Conservation (phyloP, 2,113 vertebrate genomes). For the Thinocorus orbignyianus region DNA sequence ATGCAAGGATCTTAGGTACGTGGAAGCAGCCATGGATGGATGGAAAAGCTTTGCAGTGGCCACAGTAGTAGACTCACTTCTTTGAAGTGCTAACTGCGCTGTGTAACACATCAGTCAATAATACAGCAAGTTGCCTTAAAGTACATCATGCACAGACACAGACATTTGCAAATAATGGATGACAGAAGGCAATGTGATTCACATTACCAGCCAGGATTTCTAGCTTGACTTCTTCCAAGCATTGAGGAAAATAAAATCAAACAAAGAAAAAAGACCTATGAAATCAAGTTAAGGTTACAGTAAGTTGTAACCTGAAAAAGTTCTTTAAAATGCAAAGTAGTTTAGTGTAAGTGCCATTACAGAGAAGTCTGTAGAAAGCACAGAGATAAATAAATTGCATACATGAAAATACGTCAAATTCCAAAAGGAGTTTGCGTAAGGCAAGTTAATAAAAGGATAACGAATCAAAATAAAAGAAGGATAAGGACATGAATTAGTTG, state of each 20-base stretch:
- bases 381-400: not conserved
- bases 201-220: not conserved
- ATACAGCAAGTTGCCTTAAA: not conserved
- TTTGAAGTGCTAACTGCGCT: not conserved
- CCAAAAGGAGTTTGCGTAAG: not conserved
- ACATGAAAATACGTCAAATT: not conserved
- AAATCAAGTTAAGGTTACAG: not conserved
- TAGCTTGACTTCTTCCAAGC: not conserved
- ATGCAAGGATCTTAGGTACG: not conserved
- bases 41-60: not conserved
- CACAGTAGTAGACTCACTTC: fast-evolving
- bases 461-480: not conserved
- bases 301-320: not conserved
- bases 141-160: not conserved
- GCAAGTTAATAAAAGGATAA: not conserved
- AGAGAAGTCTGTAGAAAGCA: not conserved
- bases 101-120: not conserved
- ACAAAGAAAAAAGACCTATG: not conserved
- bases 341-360: not conserved
- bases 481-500: not conserved
- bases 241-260: not conserved
- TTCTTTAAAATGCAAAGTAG: not conserved
- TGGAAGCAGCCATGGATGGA: not conserved
- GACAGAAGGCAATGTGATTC: not conserved
- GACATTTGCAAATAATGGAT: not conserved